Evolutionary conservation across 1,140 invertebrate species (phyloP).

Genomic region (Drosophila ohnishii): DNA sequence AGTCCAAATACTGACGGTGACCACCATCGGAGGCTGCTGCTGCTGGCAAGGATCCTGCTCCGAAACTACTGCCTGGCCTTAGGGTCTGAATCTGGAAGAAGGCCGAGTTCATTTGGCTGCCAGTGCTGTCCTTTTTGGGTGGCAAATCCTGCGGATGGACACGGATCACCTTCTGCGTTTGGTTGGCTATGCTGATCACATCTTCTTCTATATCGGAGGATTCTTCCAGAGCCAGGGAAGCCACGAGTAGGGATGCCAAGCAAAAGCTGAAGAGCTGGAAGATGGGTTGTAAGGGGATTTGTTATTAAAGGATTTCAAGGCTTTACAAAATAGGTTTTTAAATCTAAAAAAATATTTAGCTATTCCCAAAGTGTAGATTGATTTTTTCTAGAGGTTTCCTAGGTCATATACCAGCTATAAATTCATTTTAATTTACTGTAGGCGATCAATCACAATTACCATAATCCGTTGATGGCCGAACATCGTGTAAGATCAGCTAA

Average conservation of each 20-base stretch:
- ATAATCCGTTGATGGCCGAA: constrained; percentile 53
- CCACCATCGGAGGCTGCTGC: not conserved
- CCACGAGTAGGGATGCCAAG: constrained; percentile 9
- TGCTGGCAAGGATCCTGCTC: not conserved
- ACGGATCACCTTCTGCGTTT: constrained; percentile 75
- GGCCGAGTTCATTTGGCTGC: constrained; percentile 66
- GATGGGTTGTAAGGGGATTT: not conserved
- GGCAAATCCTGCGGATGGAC: constrained; percentile 73
- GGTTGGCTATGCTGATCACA: constrained; percentile 69
- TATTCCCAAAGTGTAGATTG: not conserved
- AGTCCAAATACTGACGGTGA: constrained; percentile 61
- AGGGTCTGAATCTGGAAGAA: constrained; percentile 72
- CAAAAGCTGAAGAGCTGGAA: constrained; percentile 38
- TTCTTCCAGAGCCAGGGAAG: constrained; percentile 27
- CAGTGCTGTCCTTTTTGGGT: constrained; percentile 56
- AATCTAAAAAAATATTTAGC: not conserved
- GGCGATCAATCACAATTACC: constrained; percentile 71
- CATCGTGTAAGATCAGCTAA: constrained; percentile 56
- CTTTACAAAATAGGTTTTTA: no score
- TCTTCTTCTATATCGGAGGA: constrained; percentile 66
- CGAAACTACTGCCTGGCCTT: constrained; percentile 26
- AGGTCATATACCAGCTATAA: not conserved
- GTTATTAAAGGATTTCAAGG: not conserved
- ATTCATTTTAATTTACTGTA: not conserved
- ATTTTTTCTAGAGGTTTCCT: not conserved